These are phyloP conservation scores for Phania funesta DNA, from an alignment of 2,888 invertebrate genomes.

Conservation along the genomic window DNA sequence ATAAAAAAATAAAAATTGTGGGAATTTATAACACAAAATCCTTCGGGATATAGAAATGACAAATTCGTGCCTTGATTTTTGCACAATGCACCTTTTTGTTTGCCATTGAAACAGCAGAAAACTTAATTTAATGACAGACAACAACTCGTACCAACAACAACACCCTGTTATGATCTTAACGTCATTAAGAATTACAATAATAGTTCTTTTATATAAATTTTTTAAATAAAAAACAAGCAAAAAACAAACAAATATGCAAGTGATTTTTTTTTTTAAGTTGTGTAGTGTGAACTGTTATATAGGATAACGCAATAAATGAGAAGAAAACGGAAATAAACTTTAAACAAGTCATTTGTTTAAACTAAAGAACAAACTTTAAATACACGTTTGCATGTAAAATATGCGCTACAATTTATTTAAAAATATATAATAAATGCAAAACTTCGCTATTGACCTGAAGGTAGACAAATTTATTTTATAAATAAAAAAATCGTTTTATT, in stretches of 20 bases:
- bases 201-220: background rate
- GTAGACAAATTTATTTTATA: too few species aligned
- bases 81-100: background rate
- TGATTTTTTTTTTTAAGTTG: background rate
- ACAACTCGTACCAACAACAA: background rate
- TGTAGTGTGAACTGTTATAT: background rate
- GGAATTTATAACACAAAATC: constrained; percentile 52
- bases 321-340: constrained; percentile 43
- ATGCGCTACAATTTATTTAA: too few species aligned
- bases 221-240: background rate
- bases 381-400: too few species aligned
- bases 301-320: background rate
- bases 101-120: constrained; percentile 1
- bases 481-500: too few species aligned
- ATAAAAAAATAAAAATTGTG: constrained; percentile 26
- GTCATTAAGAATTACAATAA: constrained; percentile 9
- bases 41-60: constrained; percentile 53
- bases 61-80: constrained; percentile 41
- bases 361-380: background rate
- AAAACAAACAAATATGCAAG: constrained; percentile 49
- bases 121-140: constrained; percentile 48
- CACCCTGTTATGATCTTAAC: constrained; percentile 2
- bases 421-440: too few species aligned
- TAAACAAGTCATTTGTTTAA: constrained; percentile 1
- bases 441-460: too few species aligned